These are phyloP conservation scores for Athene noctua DNA, from an alignment of 2,113 vertebrate species.

Conservation along the genomic window DNA sequence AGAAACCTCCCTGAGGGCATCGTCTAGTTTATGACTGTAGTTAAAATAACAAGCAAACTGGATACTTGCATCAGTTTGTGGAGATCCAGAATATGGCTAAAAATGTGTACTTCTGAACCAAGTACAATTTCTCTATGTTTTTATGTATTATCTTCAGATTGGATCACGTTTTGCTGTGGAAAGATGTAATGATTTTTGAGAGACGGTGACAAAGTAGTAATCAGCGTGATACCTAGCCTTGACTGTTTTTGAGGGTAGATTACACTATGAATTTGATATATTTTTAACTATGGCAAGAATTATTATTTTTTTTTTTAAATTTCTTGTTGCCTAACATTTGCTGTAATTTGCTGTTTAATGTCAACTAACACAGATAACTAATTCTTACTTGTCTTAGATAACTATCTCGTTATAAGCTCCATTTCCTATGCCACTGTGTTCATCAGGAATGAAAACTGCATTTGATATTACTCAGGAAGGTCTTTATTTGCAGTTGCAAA, in stretches of 20 bases:
- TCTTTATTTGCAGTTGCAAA: neutral
- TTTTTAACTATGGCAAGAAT: neutral
- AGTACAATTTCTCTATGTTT: neutral
- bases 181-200: neutral
- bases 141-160: neutral
- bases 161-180: neutral
- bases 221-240: neutral
- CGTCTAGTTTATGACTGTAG: constrained; percentile 13
- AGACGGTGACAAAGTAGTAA: neutral
- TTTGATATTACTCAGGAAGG: neutral
- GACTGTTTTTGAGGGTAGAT: neutral
- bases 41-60: constrained; percentile 10
- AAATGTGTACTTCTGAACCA: neutral
- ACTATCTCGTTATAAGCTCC: neutral
- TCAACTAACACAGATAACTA: neutral
- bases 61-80: neutral
- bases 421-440: neutral
- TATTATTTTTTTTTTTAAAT: neutral
- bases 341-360: neutral
- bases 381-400: neutral
- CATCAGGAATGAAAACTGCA: neutral
- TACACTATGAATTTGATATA: neutral
- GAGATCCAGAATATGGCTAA: neutral
- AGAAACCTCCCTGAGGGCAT: constrained; percentile 6
- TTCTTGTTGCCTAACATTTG: neutral